These are phyloP conservation scores for Paramisgurnus dabryanus DNA, from an alignment of 2,113 vertebrate species.

Conservation along the genomic window DNA sequence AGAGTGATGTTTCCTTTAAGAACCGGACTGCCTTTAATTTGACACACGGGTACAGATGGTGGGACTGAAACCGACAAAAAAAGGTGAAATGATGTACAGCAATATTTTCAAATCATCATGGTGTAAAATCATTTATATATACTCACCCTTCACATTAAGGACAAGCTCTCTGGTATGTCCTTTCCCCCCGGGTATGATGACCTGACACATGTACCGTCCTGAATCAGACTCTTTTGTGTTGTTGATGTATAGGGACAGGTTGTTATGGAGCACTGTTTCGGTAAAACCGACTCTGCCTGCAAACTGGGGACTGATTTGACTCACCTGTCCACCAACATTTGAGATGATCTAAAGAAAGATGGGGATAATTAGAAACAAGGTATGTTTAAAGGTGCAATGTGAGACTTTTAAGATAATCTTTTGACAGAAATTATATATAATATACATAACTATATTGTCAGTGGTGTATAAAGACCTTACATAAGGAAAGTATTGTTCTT, in stretches of 20 bases:
- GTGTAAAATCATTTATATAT: background rate
- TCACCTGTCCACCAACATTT: conserved; percentile 57
- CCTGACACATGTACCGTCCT: conserved; percentile 78
- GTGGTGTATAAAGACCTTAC: too few species aligned
- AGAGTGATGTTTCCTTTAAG: conserved; percentile 84
- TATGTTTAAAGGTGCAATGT: background rate
- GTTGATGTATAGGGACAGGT: conserved; percentile 83
- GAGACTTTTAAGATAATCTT: too few species aligned
- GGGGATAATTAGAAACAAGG: background rate
- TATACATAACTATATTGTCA: too few species aligned
- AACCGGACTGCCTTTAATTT: conserved; percentile 68
- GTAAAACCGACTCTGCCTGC: conserved; percentile 71
- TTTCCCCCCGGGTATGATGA: conserved; percentile 55
- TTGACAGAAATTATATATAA: too few species aligned
- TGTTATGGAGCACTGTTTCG: conserved; percentile 56
- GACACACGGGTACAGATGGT: conserved; percentile 80
- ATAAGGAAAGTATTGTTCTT: too few species aligned
- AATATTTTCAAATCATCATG: background rate
- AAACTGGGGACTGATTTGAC: conserved; percentile 56
- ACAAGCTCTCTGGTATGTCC: conserved; percentile 52
- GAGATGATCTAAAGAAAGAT: conserved; percentile 74
- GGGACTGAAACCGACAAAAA: conserved; percentile 74
- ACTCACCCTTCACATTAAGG: conserved; percentile 79
- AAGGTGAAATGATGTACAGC: background rate
- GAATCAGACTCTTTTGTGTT: conserved; percentile 80